phyloP scores from a whole-genome alignment of 2,797 vertebrate species.

The Steatocranus sp. region DNA sequence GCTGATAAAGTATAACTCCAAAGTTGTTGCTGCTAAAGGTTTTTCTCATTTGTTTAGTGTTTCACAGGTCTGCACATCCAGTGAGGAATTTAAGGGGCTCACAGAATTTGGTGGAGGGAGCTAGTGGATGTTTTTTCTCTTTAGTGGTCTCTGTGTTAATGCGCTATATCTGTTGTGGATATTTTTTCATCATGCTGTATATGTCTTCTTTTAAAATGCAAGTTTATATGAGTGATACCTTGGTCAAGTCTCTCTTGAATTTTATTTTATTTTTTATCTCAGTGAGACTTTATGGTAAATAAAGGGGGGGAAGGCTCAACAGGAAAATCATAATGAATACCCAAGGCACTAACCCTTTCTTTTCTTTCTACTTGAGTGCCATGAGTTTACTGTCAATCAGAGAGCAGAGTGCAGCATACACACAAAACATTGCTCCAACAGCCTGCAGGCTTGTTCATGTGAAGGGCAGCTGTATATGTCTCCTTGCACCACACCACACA shows the following conservation, averaged over 20 bases:
- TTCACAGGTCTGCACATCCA: neutral
- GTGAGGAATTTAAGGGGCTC: neutral
- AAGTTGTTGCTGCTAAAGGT: fast-evolving
- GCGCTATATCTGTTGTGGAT: neutral
- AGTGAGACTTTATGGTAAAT: neutral
- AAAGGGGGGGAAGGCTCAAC: neutral
- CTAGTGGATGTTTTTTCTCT: neutral
- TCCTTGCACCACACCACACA: neutral
- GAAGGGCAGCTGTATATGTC: neutral
- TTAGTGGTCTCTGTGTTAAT: neutral
- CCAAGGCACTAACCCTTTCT: neutral
- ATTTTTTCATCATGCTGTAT: neutral
- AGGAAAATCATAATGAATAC: neutral
- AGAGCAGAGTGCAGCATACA: neutral
- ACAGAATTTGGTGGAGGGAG: neutral
- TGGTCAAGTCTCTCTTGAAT: neutral
- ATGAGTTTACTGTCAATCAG: neutral
- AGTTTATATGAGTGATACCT: neutral
- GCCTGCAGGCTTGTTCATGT: neutral
- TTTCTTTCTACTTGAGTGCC: neutral
- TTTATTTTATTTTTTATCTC: too few species aligned
- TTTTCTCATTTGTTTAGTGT: neutral
- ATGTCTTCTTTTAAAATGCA: neutral
- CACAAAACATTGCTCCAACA: neutral
- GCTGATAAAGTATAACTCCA: neutral